Percentiles rank a stretch among this genome's conserved stretches.
phyloP scores from a whole-genome alignment of 2,797 vertebrate species.

The Notolabrus celidotus region DNA sequence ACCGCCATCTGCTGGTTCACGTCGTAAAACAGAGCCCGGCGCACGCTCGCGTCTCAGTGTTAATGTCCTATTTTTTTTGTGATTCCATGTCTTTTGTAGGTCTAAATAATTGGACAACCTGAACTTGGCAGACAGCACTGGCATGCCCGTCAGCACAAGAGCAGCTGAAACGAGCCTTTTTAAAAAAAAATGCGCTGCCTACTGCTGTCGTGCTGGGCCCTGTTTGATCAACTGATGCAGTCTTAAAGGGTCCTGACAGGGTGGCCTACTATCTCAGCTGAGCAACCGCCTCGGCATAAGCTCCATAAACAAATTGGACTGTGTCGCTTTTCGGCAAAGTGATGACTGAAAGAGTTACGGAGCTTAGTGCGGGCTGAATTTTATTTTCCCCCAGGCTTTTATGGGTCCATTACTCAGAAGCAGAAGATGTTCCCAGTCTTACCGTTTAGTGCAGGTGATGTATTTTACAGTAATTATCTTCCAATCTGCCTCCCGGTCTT shows the following conservation, averaged over 20 bases:
- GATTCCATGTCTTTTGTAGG: slow-evolving; percentile 54
- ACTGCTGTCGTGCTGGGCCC: slow-evolving; percentile 36
- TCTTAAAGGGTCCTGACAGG: slow-evolving; percentile 72
- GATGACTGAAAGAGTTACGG: slow-evolving; percentile 61
- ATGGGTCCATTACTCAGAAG: slow-evolving; percentile 76
- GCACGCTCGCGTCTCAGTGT: slow-evolving; percentile 47
- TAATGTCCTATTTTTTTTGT: slow-evolving; percentile 26
- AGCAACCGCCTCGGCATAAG: slow-evolving; percentile 69
- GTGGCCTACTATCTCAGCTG: slow-evolving; percentile 64
- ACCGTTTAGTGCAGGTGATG: slow-evolving; percentile 76
- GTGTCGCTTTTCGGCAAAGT: slow-evolving; percentile 54
- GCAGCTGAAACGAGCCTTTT: slow-evolving; percentile 45
- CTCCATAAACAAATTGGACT: slow-evolving; percentile 76
- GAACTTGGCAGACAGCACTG: slow-evolving; percentile 61
- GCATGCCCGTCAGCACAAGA: slow-evolving; percentile 48
- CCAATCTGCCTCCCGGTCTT: slow-evolving; percentile 63
- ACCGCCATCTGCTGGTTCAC: slow-evolving; percentile 60
- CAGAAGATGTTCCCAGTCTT: slow-evolving; percentile 56
- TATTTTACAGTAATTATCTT: slow-evolving; percentile 78
- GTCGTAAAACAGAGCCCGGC: slow-evolving; percentile 42
- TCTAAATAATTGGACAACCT: slow-evolving; percentile 72
- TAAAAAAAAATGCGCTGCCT: slow-evolving; percentile 18
- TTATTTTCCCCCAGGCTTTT: slow-evolving; percentile 73
- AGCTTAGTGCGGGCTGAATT: slow-evolving; percentile 64
- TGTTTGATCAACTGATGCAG: slow-evolving; percentile 71